Evolutionary conservation across 2,113 vertebrate species (phyloP), one percentile per base, ranked within the genome.

Genomic region (Fregetta grallaria): DNA sequence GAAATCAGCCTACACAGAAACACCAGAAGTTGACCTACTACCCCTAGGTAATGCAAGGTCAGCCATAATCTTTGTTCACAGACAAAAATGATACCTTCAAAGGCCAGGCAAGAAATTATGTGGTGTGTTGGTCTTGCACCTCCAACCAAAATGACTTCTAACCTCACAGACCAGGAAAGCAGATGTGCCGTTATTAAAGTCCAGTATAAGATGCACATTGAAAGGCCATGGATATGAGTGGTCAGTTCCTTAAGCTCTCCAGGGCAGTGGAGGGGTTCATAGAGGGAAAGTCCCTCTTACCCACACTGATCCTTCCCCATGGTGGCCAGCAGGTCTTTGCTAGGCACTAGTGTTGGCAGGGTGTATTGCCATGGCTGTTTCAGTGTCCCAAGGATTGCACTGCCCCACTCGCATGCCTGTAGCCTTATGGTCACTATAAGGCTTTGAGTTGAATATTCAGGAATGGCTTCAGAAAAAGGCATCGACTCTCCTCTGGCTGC

Each of bases 341-440:
- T 44, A 45, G 47, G 27, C 11, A 6, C 15, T 56, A 14, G 17
- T 0, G 0, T 3, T n/a, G 53, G 9, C 17, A 38, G 40, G 66
- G 27, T 8, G 2, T 19, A 18, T 21, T 49, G 29, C 3, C 13
- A 7, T 19, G 65, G 23, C 10, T 47, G 6, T 79, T 79, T 65
- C n/a, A 30, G 9, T 16, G 15, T 42, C 72, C 21, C 34, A 63
- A 6, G 13, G 15, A 26, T 2, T 19, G 16, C 32, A 5, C 30
- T 47, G 11, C 13, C 26, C 30, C 0, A 0, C n/a, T 75, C 55
- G 36, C 10, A 2, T 26, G 8, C 9, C 38, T 29, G 10, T 38
- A 34, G 45, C 56, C 9, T 30, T 30, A 30, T 1, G 2, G 40
- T 36, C 42, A 12, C 7, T 72, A 4, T 23, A 68, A 36, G 62